Evolutionary conservation across 2,888 invertebrate species (phyloP).

Genomic region (Seladonia tumulorum): DNA sequence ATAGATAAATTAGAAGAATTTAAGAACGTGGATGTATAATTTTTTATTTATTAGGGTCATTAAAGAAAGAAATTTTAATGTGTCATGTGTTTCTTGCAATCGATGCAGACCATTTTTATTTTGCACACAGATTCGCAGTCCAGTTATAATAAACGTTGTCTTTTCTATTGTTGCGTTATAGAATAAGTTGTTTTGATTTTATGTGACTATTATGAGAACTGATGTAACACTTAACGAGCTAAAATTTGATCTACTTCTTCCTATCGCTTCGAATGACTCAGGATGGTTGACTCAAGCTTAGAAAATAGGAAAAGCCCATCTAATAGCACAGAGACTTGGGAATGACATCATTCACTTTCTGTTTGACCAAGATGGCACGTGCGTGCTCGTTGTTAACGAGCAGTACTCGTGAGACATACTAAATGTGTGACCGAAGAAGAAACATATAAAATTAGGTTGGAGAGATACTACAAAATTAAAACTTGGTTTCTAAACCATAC

Average conservation of each 20-base stretch:
- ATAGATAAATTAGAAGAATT: no score
- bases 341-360: not conserved
- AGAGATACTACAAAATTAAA: no score
- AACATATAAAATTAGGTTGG: not conserved
- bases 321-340: not conserved
- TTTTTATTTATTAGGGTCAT: no score
- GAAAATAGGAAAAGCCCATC: constrained; percentile 1
- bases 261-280: not conserved
- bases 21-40: no score
- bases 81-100: no score
- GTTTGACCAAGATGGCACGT: not conserved
- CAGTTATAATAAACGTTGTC: not conserved
- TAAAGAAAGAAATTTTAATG: no score
- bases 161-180: not conserved
- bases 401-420: not conserved
- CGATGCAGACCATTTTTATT: no score
- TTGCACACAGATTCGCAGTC: not conserved
- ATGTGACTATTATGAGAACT: not conserved
- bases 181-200: not conserved
- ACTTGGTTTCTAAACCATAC: not conserved
- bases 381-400: not conserved
- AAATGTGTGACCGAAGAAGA: not conserved
- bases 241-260: not conserved
- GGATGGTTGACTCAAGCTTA: not conserved
- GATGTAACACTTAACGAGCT: not conserved